These are phyloP conservation scores for Sinosuthora webbiana DNA, from an alignment of 2,113 vertebrate species.

Conservation along the genomic window DNA sequence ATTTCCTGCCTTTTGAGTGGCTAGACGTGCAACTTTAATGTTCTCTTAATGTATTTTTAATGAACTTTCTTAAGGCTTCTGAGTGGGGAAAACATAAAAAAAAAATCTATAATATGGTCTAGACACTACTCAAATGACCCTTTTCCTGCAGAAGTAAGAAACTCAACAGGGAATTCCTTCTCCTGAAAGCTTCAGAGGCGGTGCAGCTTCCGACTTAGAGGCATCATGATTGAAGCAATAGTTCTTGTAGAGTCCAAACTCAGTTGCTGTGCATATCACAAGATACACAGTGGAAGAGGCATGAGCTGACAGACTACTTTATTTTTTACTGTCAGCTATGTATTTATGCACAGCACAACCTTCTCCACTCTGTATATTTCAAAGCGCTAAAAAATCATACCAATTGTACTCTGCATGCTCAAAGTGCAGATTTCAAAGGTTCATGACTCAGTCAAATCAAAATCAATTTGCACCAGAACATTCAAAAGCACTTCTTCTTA, in stretches of 20 bases:
- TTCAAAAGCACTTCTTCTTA: slow-evolving; percentile 62
- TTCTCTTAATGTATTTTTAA: slow-evolving; percentile 56
- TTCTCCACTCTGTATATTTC: slow-evolving; percentile 57
- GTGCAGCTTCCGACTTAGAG: background rate
- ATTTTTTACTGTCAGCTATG: slow-evolving; percentile 61
- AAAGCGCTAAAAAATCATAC: slow-evolving; percentile 55
- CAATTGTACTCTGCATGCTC: slow-evolving; percentile 64
- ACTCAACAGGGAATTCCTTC: slow-evolving; percentile 29
- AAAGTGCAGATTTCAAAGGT: slow-evolving; percentile 67
- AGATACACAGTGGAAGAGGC: slow-evolving; percentile 23
- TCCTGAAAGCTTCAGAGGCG: slow-evolving; percentile 20
- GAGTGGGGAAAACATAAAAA: slow-evolving; percentile 10
- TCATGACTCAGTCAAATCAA: slow-evolving; percentile 66
- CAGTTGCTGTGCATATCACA: background rate
- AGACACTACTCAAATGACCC: slow-evolving; percentile 46
- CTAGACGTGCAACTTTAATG: slow-evolving; percentile 33
- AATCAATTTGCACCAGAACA: slow-evolving; percentile 68
- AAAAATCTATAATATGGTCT: slow-evolving; percentile 42
- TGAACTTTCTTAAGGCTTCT: slow-evolving; percentile 35
- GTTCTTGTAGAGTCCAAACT: slow-evolving; percentile 29
- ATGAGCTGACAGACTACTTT: slow-evolving; percentile 23
- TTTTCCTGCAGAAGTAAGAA: slow-evolving; percentile 40
- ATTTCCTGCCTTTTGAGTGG: slow-evolving; percentile 43
- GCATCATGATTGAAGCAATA: slow-evolving; percentile 9
- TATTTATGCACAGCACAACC: slow-evolving; percentile 59